Base-by-base conservation (phyloP, 2,888 invertebrate genomes). In the Phasia obesa region DNA sequence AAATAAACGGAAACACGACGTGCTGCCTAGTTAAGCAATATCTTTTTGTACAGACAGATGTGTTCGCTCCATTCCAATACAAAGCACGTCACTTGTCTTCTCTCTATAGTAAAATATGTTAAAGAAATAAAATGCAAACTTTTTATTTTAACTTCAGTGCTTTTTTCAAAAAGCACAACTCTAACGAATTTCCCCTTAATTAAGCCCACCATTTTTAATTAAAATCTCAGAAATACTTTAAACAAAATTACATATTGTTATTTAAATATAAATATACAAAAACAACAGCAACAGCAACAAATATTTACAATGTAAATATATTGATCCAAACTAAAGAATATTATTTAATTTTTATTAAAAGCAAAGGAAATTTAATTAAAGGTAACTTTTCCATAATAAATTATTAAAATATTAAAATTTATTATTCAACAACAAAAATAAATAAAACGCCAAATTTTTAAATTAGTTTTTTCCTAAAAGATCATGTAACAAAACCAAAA, bases 261-360 rank as follows among this genome's bases (percentile, higher is more conserved):
- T 11, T 19, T 59, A 17, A 25, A 44, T 2, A 4, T 11, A 44
- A 38, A 38, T 38, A 5, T n/a, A n/a, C n/a, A n/a, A n/a, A n/a
- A n/a, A n/a, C n/a, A n/a, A n/a, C n/a, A n/a, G n/a, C n/a, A n/a
- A n/a, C n/a, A n/a, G n/a, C n/a, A 1, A 51, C n/a, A 62, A 35
- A 70, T 85, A 81, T 85, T 85, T 84, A 81, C 85, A 84, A 84
- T 85, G 85, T 85, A 85, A 85, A 85, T 85, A 84, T 80, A 74
- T 65, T 47, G 57, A 51, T 60, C 38, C 4, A 60, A 71, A 60
- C 5, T 38, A 23, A n/a, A 38, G 13, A 42, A 42, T 2, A 15
- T 2, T 5, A 42, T 13, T n/a, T n/a, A 42, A 42, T n/a, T 42
- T 1, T 11, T 11, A 35, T 11, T 2, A 35, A 35, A 1, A 35